A percentile compares a stretch with the other conserved stretches of the same genome.
Evolutionary conservation across 2,797 vertebrate genomes (phyloP).

Genomic region (Lepilemur septentrionalis): DNA sequence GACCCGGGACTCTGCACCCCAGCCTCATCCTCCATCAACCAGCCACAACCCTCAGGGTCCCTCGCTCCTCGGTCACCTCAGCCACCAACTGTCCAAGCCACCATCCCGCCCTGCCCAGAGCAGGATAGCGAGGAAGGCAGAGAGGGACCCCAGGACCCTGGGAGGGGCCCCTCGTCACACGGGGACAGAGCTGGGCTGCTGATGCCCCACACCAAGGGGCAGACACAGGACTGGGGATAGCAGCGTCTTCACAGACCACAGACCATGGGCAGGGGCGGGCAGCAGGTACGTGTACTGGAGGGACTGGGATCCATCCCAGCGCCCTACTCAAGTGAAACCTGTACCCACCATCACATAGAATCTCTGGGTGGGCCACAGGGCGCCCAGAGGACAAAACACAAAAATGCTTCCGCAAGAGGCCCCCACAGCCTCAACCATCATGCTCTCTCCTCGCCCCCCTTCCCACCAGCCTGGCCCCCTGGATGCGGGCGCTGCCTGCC

Average conservation of each 20-base stretch:
- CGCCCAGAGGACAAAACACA: background rate
- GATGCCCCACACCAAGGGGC: background rate
- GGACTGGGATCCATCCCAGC: background rate
- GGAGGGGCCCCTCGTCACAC: background rate
- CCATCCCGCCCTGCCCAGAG: background rate
- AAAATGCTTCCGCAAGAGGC: background rate
- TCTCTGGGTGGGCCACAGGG: background rate
- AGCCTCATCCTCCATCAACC: background rate
- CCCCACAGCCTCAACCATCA: background rate
- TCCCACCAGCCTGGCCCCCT: background rate
- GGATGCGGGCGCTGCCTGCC: background rate
- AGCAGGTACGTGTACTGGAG: rapidly evolving
- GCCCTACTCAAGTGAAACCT: no score
- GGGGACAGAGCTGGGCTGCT: background rate
- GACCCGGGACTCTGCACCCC: background rate
- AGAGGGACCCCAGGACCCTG: background rate
- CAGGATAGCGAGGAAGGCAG: background rate
- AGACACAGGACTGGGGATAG: background rate
- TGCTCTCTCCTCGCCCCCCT: background rate
- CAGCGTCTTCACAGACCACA: background rate
- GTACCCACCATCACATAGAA: background rate
- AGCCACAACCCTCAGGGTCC: background rate
- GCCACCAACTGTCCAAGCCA: background rate
- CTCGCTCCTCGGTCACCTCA: background rate
- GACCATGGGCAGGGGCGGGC: background rate